Base-by-base conservation (phyloP, 2,797 vertebrate species). In the Tamandua tetradactyla region DNA sequence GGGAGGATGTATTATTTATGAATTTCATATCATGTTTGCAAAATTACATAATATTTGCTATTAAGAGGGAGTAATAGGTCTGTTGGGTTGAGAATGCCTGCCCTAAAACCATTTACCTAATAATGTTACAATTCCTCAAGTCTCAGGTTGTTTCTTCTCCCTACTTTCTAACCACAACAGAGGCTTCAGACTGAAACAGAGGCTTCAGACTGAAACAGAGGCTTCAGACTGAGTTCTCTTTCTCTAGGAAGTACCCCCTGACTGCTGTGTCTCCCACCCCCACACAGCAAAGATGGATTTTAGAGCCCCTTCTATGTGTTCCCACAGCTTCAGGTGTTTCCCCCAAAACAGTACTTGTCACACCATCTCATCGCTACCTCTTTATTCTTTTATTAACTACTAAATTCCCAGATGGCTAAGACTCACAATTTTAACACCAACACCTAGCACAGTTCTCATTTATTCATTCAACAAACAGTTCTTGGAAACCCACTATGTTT, bases 211-310 rank as follows among this genome's bases (percentile, higher is more conserved):
- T 47, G 44, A 47, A n/a, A n/a, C n/a, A n/a, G n/a, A n/a, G 62
- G n/a, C 52, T 47, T 30, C 15, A 1, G 6, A 17, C 55, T 35
- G 69, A 7, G n/a, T 69, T 42, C 13, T 69, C 75, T 66, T 86
- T 62, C 62, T 90, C 68, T 27, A 76, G 49, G 55, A 93, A 87
- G 91, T 42, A 47, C 42, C 84, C 72, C 49, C 62, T 85, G 68
- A 90, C 49, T n/a, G 62, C 32, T 66, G 14, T 5, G 2, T 18
- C 20, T 27, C 25, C 27, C 10, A 10, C 4, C 22, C 40, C 27
- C n/a, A 64, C 6, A 47, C 52, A 85, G 64, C 12, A 74, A 1
- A 17, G 78, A 32, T 5, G 44, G 55, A 82, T 37, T 2, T 11
- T 32, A 30, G 42, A 11, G 32, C 7, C 55, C 57, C 40, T n/a